Evolutionary conservation across 2,113 vertebrate genomes (phyloP).

Genomic region (Thomomys bottae): DNA sequence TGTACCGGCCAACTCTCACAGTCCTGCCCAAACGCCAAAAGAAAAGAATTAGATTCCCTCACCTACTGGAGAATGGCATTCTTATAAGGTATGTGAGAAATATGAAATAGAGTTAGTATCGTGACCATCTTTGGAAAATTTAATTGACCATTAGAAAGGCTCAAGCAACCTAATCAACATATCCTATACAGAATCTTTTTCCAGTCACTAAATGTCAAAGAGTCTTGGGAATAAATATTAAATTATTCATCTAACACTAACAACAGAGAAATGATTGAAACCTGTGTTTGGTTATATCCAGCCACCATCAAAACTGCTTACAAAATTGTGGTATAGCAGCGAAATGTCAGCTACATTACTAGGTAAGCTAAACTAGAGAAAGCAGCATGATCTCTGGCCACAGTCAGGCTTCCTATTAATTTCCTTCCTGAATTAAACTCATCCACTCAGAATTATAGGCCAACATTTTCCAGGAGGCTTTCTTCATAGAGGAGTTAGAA

Average conservation of each 20-base stretch:
- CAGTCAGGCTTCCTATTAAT: slow-evolving; percentile 34
- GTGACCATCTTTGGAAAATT: background rate
- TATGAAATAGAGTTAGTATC: background rate
- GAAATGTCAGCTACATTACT: background rate
- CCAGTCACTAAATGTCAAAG: background rate
- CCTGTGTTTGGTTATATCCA: background rate
- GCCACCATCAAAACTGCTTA: background rate
- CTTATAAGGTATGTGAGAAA: background rate
- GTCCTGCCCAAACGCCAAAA: background rate
- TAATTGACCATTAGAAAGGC: background rate
- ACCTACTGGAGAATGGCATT: background rate
- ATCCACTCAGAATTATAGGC: slow-evolving; percentile 14
- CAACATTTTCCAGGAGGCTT: background rate
- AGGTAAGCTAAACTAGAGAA: slow-evolving; percentile 4
- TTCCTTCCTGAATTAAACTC: slow-evolving; percentile 25
- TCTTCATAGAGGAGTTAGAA: background rate
- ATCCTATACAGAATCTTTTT: background rate
- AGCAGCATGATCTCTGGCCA: background rate
- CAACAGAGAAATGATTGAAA: background rate
- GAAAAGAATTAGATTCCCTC: background rate
- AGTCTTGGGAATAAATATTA: background rate
- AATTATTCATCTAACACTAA: background rate
- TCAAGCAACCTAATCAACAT: background rate
- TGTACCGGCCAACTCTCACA: background rate
- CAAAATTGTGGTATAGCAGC: background rate